Conservation (phyloP, 2,888 invertebrate species). For the Drosophila lacicola region DNA sequence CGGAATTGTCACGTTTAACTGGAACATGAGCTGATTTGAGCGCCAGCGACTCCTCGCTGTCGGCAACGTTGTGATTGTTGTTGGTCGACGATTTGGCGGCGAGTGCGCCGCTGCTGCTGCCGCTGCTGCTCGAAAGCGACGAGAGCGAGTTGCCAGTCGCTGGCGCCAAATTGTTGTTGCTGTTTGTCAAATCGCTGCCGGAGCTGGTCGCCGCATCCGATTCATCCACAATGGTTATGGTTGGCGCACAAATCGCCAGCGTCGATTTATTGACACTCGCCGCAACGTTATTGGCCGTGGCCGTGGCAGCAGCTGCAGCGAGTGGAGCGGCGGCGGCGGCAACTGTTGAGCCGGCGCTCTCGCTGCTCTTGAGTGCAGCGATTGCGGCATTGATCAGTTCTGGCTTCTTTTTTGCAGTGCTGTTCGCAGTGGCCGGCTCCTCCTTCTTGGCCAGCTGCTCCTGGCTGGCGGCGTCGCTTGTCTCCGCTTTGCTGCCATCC, state of each 20-base stretch:
- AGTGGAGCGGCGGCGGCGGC: not conserved
- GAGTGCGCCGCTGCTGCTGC: slow-evolving; percentile 40
- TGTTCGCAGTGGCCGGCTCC: slow-evolving; percentile 20
- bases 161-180: slow-evolving; percentile 47
- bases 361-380: slow-evolving; percentile 16
- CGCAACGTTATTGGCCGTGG: not conserved
- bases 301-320: not conserved
- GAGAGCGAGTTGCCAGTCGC: slow-evolving; percentile 16
- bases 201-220: slow-evolving; percentile 75
- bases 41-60: slow-evolving; percentile 43
- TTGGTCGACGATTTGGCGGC: slow-evolving; percentile 39
- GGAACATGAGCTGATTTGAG: slow-evolving; percentile 35
- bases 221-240: slow-evolving; percentile 85
- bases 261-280: slow-evolving; percentile 28
- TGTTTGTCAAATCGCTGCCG: slow-evolving; percentile 44
- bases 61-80: slow-evolving; percentile 50
- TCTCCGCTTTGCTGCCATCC: slow-evolving; percentile 18
- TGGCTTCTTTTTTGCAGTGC: slow-evolving; percentile 44
- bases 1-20: slow-evolving; percentile 40
- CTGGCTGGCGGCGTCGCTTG: slow-evolving; percentile 21
- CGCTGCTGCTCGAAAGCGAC: slow-evolving; percentile 29
- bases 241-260: slow-evolving; percentile 28
- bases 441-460: slow-evolving; percentile 59
- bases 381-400: slow-evolving; percentile 28
- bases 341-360: slow-evolving; percentile 3